Base-by-base conservation (phyloP, 2,797 vertebrate genomes). In the Scleropages formosus region DNA sequence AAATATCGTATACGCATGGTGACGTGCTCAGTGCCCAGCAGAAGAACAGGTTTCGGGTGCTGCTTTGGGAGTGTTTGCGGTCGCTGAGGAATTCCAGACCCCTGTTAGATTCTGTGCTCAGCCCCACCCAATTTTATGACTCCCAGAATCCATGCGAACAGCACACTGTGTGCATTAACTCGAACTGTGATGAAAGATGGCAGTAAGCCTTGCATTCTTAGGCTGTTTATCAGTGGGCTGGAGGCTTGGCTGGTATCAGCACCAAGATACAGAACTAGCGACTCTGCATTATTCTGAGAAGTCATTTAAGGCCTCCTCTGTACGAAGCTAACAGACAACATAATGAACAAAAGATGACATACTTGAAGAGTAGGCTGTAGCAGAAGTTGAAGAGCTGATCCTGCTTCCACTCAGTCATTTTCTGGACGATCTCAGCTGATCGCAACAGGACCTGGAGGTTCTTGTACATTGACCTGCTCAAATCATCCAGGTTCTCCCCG, bases 311-410 rank as follows among this genome's bases (percentile, higher is more conserved):
- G 12, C n/a, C n/a, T n/a, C n/a, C n/a, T n/a, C 63, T 44, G 16
- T 65, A 13, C 44, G 44, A 65, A 44, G 15, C 16, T 15, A 15
- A 20, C 10, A 22, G 22, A 18, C 9, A 56, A 3, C 9, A 16
- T 3, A 9, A 22, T 9, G 60, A 72, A 44, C 39, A 20, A 44
- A 31, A 27, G 11, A 26, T 4, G 3, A 58, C 74, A 82, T 87
- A 97, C 96, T 90, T 94, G 85, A 97, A 93, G 70, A 96, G 91
- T 1, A 89, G 78, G n/a, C 87, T 87, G 81, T 95, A 96, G 77
- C 90, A 93, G 72, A 97, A 87, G 56, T 88, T 84, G 8, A 96
- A 93, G 59, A 97, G 92, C 0, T 91, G 91, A 0, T 87, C 90
- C 64, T 89, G 81, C 15, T 64, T 91, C 96, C 96, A 97, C 62